Base-by-base conservation (phyloP, 2,888 invertebrate species). In the Hirtodrosophila duncani region DNA sequence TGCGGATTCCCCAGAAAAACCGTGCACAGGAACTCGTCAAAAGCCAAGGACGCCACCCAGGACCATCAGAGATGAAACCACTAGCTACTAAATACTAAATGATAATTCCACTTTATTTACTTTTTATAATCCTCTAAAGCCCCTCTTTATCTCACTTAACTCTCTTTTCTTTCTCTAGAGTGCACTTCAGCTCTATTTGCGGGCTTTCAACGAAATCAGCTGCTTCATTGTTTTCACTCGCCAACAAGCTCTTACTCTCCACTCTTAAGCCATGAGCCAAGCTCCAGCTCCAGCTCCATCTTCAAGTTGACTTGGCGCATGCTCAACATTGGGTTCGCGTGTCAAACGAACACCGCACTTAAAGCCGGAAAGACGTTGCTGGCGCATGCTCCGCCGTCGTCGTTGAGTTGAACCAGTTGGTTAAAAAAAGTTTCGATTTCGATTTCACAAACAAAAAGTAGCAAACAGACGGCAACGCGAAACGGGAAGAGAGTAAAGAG, bases 281-380 rank as follows among this genome's bases (percentile, higher is more conserved):
- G 24, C 18, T 36, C n/a, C 23, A 41, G 17, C 26, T 56, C 9
- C 0, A n/a, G 24, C 48, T 61, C 30, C 13, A 11, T 31, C 26
- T 26, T 17, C 39, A 20, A 45, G 11, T 44, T 44, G 57, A 39
- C 69, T 61, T 61, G 61, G 46, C 26, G 53, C 60, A 42, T 44
- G 64, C 53, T 60, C 51, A 39, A 48, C 60, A 56, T 27, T 38
- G 56, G 50, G 45, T 43, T 64, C 75, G 67, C 72, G 67, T 75
- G 68, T 74, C 80, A 81, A 77, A 81, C 75, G 81, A 67, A 44
- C 67, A 63, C 49, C 62, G 49, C 62, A 70, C 74, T 66, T 62
- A 31, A 61, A 63, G 57, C 80, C 66, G 80, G 62, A 63, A 71
- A 75, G 72, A 74, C 78, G 74, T 63, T 42, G 55, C 20, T 50